Evolutionary conservation across 1,140 invertebrate species (phyloP).

Genomic region (Plutomurus gul): DNA sequence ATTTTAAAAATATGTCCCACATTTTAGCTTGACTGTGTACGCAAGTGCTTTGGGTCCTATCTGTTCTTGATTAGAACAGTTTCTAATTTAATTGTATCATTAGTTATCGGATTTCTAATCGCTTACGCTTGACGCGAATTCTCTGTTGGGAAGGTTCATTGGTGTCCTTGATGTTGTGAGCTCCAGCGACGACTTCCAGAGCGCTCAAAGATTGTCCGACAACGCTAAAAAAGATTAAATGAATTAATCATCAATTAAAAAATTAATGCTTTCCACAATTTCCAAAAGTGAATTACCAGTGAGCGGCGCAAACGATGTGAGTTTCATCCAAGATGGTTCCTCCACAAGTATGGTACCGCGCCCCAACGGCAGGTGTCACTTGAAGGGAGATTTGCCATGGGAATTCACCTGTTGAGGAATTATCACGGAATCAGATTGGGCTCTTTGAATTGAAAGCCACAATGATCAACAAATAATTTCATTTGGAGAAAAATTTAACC

Average conservation of each 20-base stretch:
- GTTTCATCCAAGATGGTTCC: conserved; percentile 17
- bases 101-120: too few species aligned
- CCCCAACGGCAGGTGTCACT: not conserved
- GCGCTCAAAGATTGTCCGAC: not conserved
- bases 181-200: conserved; percentile 9
- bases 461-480: not conserved
- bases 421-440: not conserved
- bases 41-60: too few species aligned
- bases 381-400: conserved; percentile 28
- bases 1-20: too few species aligned
- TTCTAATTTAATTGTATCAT: too few species aligned
- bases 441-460: too few species aligned
- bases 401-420: conserved; percentile 4
- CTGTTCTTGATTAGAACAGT: too few species aligned
- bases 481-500: not conserved
- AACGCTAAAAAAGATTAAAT: too few species aligned
- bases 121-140: not conserved
- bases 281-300: too few species aligned
- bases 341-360: conserved; percentile 14
- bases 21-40: too few species aligned
- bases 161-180: conserved; percentile 28
- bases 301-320: conserved; percentile 23
- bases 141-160: conserved; percentile 20
- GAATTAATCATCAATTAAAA: not conserved
- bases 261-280: not conserved